Evolutionary conservation across 2,797 vertebrate genomes (phyloP), one percentile per base, ranked within the genome.

Genomic region (Parambassis ranga): DNA sequence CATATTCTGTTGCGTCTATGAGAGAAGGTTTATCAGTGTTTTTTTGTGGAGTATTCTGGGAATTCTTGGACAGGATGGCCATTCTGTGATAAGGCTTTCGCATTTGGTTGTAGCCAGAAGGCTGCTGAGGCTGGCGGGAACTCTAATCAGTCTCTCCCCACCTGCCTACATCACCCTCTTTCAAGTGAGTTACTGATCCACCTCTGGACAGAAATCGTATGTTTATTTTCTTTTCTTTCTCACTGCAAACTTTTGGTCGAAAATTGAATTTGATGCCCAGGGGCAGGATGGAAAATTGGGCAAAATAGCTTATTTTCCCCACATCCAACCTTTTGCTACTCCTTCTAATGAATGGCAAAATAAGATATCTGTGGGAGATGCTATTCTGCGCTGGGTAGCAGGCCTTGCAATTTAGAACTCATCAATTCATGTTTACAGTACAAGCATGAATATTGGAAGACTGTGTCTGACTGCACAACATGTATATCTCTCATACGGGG

Each of bases 181-280:
- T 87, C 89, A 79, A 90, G 86, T 91, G 88, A 92, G 89, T 91
- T 90, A 88, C 82, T 85, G 89, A 91, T 89, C 82, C 83, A 89
- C 89, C 90, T 85, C 84, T 91, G 84, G 90, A 81, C 77, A 87
- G 72, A 86, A 88, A 87, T 89, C 71, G 74, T 84, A 87, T 90
- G 71, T 92, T 93, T 86, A 85, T 85, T 91, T 93, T 92, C 85
- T 66, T 75, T 87, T 85, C 78, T 86, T 83, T 88, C 75, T 77
- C 73, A 62, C 73, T 73, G 77, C 64, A 90, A 92, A 83, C 89
- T 83, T 89, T 89, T 76, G 82, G 80, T 87, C 81, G 75, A 87
- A 93, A 95, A 94, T 93, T 94, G 92, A 95, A 93, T 94, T 93
- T 89, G 91, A 93, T 92, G 92, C 92, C 91, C 81, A 85, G 76